Evolutionary conservation across 2,797 vertebrate species (phyloP), one percentile per base, ranked within the genome.

Genomic region (Fistularia tabacaria): DNA sequence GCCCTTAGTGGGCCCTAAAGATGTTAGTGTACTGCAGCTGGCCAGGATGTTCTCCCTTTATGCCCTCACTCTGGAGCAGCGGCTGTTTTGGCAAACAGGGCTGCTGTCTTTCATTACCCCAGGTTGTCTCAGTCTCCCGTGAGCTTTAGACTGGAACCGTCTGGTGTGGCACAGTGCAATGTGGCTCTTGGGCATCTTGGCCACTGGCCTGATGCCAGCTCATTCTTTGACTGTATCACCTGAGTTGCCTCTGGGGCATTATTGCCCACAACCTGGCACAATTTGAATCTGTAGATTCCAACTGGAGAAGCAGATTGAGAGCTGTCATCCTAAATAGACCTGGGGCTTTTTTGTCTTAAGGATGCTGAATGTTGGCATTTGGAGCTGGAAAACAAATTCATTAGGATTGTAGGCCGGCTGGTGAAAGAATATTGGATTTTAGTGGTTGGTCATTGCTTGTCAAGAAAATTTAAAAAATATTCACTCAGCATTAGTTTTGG

Each of bases 51-150:
- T 71, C 55, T 66, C 61, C 60, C 72, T 69, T 56, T 64, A 64
- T 69, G 70, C 58, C 76, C 76, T 64, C 57, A 59, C 52, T 79
- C 68, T 46, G 54, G 79, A 75, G 76, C 83, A 80, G 52, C 10
- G 54, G 64, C 61, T 79, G 77, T 74, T 76, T 67, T 89, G 90
- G 84, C 85, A 85, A 74, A 55, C 64, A 58, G 58, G 51, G 62
- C 77, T 77, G 84, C 83, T 88, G 77, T 86, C 82, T 87, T 88
- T 85, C 75, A 85, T 87, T 82, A 77, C 84, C 81, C 79, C 57
- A 72, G 83, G 73, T 80, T 81, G 83, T 79, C 73, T 76, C 69
- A 66, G 54, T 78, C 84, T 72, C 80, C 58, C 80, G 52, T 62
- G 81, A 73, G 81, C 51, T 50, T 68, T 50, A 59, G 62, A 51